Evolutionary conservation across 2,888 invertebrate species (phyloP).

Genomic region (Cephus pulcher): DNA sequence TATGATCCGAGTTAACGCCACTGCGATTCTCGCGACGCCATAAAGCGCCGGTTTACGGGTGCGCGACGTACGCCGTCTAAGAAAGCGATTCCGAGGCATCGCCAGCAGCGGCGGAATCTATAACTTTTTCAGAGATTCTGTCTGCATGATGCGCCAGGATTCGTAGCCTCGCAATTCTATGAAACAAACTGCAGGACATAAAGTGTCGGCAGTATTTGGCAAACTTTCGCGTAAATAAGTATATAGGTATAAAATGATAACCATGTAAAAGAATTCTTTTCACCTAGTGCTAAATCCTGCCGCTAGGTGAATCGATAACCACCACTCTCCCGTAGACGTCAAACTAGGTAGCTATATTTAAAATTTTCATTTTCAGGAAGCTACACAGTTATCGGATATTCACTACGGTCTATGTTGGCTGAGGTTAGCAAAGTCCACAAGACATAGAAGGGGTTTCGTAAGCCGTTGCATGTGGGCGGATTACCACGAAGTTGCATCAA

Average conservation of each 20-base stretch:
- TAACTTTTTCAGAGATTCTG: background rate
- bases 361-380: background rate
- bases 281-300: background rate
- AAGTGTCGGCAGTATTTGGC: background rate
- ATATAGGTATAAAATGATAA: background rate
- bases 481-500: background rate
- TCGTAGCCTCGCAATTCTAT: background rate
- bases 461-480: background rate
- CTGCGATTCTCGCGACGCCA: background rate
- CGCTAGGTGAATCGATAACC: no score
- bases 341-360: background rate
- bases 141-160: background rate
- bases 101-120: background rate
- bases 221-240: background rate
- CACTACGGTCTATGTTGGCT: background rate
- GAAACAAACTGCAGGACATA: background rate
- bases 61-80: background rate
- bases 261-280: background rate
- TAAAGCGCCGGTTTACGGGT: background rate
- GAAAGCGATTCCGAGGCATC: background rate
- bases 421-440: background rate
- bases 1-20: background rate
- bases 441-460: background rate
- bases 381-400: background rate
- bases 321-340: no score